A percentile compares a stretch with the other conserved stretches of the same genome.
These are phyloP conservation scores for Antedon bifida DNA, from an alignment of 35 echinoderm and acorn worm species.

Conservation along the genomic window DNA sequence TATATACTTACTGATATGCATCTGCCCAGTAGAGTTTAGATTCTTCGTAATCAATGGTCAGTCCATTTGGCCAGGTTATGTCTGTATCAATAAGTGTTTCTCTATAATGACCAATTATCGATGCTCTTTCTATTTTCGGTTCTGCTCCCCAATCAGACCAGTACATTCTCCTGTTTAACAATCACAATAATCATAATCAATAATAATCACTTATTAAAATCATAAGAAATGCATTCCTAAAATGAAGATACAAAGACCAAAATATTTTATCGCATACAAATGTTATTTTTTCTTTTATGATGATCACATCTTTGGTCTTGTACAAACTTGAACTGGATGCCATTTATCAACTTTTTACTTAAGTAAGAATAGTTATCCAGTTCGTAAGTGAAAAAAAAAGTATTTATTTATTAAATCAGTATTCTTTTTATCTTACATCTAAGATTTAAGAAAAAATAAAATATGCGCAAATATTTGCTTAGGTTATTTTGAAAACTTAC, in stretches of 20 bases:
- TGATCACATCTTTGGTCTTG: not conserved
- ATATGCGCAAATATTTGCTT: no score
- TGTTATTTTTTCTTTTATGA: not conserved
- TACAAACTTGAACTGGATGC: no score
- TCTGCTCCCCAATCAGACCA: conserved; percentile 72
- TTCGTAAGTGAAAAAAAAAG: no score
- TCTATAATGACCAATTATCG: conserved; percentile 54
- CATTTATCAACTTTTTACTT: no score
- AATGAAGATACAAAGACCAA: not conserved
- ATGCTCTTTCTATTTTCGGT: conserved; percentile 56
- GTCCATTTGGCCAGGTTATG: conserved; percentile 68
- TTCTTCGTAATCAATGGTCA: conserved; percentile 39
- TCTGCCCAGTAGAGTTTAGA: conserved; percentile 55
- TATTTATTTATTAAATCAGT: no score
- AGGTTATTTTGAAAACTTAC: no score
- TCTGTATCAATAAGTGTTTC: conserved; percentile 33
- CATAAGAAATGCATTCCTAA: not conserved
- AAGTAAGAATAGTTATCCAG: no score
- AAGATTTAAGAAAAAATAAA: no score
- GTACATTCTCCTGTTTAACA: conserved; percentile 48
- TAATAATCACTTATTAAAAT: not conserved
- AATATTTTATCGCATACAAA: not conserved
- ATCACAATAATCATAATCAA: no score
- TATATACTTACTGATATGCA: conserved; percentile 22
- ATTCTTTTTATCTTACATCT: no score